Base-by-base conservation (phyloP, 1,140 invertebrate genomes). In the Heliconius nattereri region DNA sequence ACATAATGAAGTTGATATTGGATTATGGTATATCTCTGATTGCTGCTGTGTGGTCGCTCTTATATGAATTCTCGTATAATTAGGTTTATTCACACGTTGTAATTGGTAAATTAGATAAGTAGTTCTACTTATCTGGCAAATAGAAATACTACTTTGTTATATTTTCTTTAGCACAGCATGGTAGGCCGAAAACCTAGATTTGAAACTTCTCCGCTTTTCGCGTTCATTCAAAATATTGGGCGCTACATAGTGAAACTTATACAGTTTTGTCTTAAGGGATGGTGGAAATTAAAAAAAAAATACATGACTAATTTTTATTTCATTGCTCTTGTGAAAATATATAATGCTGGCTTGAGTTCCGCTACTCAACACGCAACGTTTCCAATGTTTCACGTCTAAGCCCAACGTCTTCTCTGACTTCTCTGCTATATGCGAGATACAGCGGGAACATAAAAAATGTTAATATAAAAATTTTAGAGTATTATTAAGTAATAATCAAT, bases 1-100 rank as follows among this genome's bases (percentile, higher is more conserved):
- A 72, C 75, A 79, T 79, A 79, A 79, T 71, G 78, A 79, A 79
- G 78, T 74, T 49, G 73, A 71, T 79, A 79, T 79, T 75, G 70
- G 60, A 79, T 73, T 79, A 74, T 9, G 54, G 49, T 8, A n/a
- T 66, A 78, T 78, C 57, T 29, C 78, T 75, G 78, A 75, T 75
- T 79, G 73, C 73, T 52, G 78, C 1, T 45, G 57, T 49, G 20
- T 71, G 71, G 71, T 32, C 54, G 60, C 13, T 29, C 26, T 29
- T 29, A 66, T 26, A 13, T 66, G n/a, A 13, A 29, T 26, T 2
- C 26, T 26, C 23, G 5, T 66, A 66, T 66, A 66, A 66, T 29
- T 66, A 11, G 29, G 60, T 66, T 66, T 66, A n/a, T n/a, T 66
- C 23, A 29, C 60, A 66, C 60, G 11, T 6, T 66, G 23, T 66